Evolutionary conservation across 2,888 invertebrate species (phyloP), one percentile per base, ranked within the genome.

Genomic region (Antheraea yamamai): DNA sequence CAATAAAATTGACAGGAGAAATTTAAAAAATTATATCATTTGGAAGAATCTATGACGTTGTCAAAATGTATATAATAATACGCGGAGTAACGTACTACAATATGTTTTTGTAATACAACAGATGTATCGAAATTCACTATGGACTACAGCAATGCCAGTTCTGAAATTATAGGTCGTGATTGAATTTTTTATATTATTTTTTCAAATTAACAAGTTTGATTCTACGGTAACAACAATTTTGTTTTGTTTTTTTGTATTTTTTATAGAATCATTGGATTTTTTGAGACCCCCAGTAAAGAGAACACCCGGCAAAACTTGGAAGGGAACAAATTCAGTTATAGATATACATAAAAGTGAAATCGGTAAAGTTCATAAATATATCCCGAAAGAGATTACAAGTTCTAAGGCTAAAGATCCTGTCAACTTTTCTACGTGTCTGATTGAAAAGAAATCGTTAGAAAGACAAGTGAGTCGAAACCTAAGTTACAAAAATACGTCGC

Each of bases 241-340:
- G 20, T 80, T 80, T 81, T 86, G 7, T 84, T 80, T 81, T 80
- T 82, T 83, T 81, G 82, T 81, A 82, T 78, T 85, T 88, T 85
- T 84, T 88, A 80, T 90, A 93, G 92, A 90, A 82, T 87, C 87
- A 23, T 82, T 92, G 82, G 87, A 91, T 76, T 87, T 85, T 79
- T 80, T 90, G 75, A 86, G 87, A 82, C 89, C 88, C 18, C 85
- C 89, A 35, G 85, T 88, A 70, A 88, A 86, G 81, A 87, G 87
- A 79, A 74, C 74, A 61, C 70, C 55, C n/a, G 76, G 76, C 20
- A 74, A 55, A 58, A 72, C 20, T 72, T 20, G 51, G 39, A 72
- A 74, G 23, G 18, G 20, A n/a, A 26, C 75, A 79, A 73, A 75
- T 81, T 78, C 30, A 78, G 75, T 14, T 77, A 74, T 70, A 75